Base-by-base conservation (phyloP, 2,888 invertebrate species). In the Himalopsyche kuldschensis region DNA sequence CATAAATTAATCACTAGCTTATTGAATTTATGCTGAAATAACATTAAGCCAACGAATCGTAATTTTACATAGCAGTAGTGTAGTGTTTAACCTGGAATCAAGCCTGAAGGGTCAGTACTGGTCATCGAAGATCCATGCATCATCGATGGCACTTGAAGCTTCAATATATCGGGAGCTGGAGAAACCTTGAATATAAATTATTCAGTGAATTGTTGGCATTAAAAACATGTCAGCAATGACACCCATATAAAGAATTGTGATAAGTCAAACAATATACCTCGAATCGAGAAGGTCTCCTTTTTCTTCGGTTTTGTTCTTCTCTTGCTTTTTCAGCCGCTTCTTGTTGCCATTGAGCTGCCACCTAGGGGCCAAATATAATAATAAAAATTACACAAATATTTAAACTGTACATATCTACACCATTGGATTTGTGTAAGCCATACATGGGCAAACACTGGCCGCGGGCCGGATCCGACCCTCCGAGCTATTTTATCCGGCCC, bases 101-200 rank as follows among this genome's bases (percentile, higher is more conserved):
- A 88, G 35, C 92, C 91, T 2, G 90, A 90, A 30, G 90, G 90
- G 85, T 91, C 90, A 15, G 90, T 90, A 75, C 90, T 90, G 32
- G 91, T 92, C 85, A 92, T 91, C 1, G 93, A 91, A 0, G 90
- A 87, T 0, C 93, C 92, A 24, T 92, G 88, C 0, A 90, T 90
- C 89, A 94, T 90, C 63, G 92, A 93, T 55, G 88, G 89, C 0
- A 93, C 91, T 85, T 93, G 94, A 86, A 94, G 89, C 87, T 92
- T 93, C 80, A 96, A 91, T 89, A 96, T 95, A 87, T 97, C 97
- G 0, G 96, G 96, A 0, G 97, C 97, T 0, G 97, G 97, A 0
- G 95, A 94, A 35, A 95, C 95, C 91, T 95, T 92, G 91, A 92
- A 55, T 20, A 3, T 20, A 63, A 79, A 30, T 48, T 6, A 27